Evolutionary conservation across 1,140 invertebrate genomes (phyloP).

Genomic region (Pseudomyrmex concolor): DNA sequence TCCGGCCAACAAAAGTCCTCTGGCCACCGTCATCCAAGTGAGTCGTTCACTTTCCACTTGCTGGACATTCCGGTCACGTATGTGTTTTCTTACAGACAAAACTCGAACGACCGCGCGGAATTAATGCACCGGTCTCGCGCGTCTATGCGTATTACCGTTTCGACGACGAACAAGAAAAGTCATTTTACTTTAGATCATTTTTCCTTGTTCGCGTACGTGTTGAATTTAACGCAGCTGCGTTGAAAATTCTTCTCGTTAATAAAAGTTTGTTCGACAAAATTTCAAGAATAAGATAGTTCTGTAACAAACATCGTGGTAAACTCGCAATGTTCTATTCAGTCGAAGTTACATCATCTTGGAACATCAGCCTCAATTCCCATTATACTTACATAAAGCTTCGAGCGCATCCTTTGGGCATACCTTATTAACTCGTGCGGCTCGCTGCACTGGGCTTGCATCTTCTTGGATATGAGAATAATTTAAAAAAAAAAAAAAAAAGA

Average conservation of each 20-base stretch:
- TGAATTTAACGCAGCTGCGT: background rate
- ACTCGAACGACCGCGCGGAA: slow-evolving; percentile 48
- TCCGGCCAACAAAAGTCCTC: slow-evolving; percentile 86
- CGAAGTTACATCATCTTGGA: slow-evolving; percentile 15
- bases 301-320: background rate
- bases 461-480: slow-evolving; percentile 18
- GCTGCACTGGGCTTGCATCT: slow-evolving; percentile 16
- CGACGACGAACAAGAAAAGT: background rate
- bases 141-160: slow-evolving; percentile 19
- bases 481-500: background rate
- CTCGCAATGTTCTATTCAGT: background rate
- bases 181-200: slow-evolving; percentile 46
- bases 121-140: slow-evolving; percentile 53
- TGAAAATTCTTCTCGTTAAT: slow-evolving; percentile 1
- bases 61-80: slow-evolving; percentile 49
- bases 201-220: background rate
- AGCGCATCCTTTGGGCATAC: slow-evolving; percentile 25
- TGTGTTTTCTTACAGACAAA: slow-evolving; percentile 27
- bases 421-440: slow-evolving; percentile 40
- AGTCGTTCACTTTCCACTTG: slow-evolving; percentile 47
- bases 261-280: background rate
- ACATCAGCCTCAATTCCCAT: background rate
- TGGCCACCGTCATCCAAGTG: slow-evolving; percentile 92
- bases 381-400: slow-evolving; percentile 23
- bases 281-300: background rate